These are phyloP conservation scores for Henicopernis longicauda DNA, from an alignment of 2,113 vertebrate species.

Conservation along the genomic window DNA sequence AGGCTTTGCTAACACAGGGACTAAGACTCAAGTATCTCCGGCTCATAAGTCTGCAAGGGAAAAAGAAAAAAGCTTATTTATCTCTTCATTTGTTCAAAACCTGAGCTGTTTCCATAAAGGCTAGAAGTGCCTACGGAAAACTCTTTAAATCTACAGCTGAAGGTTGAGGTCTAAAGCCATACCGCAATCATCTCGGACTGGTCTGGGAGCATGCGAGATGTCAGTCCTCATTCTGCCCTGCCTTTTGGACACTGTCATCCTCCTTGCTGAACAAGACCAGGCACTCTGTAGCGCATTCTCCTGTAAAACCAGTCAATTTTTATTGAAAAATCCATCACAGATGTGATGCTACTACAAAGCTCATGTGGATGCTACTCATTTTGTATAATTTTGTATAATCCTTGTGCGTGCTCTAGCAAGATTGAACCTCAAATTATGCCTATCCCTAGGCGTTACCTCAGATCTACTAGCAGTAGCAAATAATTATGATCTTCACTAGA, in stretches of 20 bases:
- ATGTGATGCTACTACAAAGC: rapidly evolving
- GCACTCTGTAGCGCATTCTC: rapidly evolving
- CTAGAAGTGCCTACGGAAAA: background rate
- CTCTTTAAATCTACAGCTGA: background rate
- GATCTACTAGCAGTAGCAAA: background rate
- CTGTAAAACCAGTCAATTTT: background rate
- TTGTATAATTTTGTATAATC: background rate
- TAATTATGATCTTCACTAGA: background rate
- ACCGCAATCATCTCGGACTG: rapidly evolving
- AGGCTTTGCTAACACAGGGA: background rate
- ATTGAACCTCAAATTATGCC: background rate
- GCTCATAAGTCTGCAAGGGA: rapidly evolving
- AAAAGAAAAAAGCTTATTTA: background rate
- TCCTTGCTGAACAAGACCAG: background rate
- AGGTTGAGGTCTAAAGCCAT: background rate
- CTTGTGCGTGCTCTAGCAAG: background rate
- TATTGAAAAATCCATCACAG: background rate
- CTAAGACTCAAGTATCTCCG: background rate
- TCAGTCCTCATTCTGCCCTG: background rate
- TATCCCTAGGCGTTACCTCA: background rate
- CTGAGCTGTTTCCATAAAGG: background rate
- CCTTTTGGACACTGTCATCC: background rate
- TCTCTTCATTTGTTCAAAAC: background rate
- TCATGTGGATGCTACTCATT: rapidly evolving
- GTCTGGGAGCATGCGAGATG: rapidly evolving